Base-by-base conservation (phyloP, 2,113 vertebrate species). In the Buteo buteo region DNA sequence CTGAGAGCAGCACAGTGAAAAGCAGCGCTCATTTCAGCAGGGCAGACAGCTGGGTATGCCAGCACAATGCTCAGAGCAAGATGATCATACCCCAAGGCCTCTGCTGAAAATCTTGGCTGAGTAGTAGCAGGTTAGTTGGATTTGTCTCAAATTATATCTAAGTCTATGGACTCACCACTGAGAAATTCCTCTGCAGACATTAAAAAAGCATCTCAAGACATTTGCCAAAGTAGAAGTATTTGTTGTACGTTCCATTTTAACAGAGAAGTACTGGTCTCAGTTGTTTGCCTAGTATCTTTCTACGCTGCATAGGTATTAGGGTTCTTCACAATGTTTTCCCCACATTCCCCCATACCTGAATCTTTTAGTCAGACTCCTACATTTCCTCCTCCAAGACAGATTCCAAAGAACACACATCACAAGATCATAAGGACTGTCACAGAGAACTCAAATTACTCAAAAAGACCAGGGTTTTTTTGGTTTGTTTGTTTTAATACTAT, bases 391-490 rank as follows among this genome's bases (percentile, higher is more conserved):
- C 25, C 9, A 29, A 10, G 19, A 45, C 19, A 64, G 42, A 55
- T 42, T 32, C 45, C 45, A 44, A 49, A 42, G 29, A 73, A 42
- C 21, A 42, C 29, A 61, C 28, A 24, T 47, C 52, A 79, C 25
- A 83, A 65, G 58, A 82, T 40, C 44, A 4, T 47, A 72, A 65
- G 12, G n/a, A 73, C 29, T 29, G 13, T 44, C 31, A 73, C 8
- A 55, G 59, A 67, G n/a, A 80, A 59, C 29, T 20, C 17, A 45
- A 72, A 67, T 55, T 29, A 67, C 54, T 73, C 17, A 49, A 47
- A 52, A 55, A 66, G 7, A 22, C 7, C 1, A 0, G 36, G 10
- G 2, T 1, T 54, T 54, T 17, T 54, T 11, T 45, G 7, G 9
- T 59, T 25, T 4, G 1, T 11, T 67, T 76, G 26, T 31, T 57